Evolutionary conservation across 1,140 invertebrate species (phyloP).

Genomic region (Drosophila kikkawai): DNA sequence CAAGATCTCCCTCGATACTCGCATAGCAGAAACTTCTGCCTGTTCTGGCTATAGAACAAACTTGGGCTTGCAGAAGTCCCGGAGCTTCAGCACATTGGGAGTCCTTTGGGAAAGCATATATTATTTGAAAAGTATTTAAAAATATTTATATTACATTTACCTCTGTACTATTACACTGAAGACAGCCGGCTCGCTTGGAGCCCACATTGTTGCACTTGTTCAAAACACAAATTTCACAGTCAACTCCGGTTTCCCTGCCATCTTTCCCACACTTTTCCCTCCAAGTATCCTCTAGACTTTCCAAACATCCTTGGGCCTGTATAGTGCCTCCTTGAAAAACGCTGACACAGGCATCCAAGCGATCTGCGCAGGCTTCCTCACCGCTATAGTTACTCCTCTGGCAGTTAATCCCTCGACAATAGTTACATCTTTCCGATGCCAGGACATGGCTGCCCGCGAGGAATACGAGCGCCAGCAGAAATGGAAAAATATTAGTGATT

Average conservation of each 20-base stretch:
- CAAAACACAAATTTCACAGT: conserved; percentile 59
- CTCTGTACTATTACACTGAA: conserved; percentile 63
- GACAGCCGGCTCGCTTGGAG: conserved; percentile 41
- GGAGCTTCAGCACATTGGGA: conserved; percentile 41
- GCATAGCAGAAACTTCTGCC: conserved; percentile 66
- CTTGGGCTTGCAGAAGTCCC: conserved; percentile 17
- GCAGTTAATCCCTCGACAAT: conserved; percentile 74
- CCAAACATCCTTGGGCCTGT: conserved; percentile 67
- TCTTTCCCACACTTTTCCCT: conserved; percentile 13
- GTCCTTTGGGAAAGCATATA: conserved; percentile 38
- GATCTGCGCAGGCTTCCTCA: conserved; percentile 54
- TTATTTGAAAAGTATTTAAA: background rate
- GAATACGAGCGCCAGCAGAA: conserved; percentile 12
- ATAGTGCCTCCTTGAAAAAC: conserved; percentile 63
- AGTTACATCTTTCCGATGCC: conserved; percentile 53
- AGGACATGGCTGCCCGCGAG: conserved; percentile 21
- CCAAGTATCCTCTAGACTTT: conserved; percentile 35
- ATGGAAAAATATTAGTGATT: conserved; percentile 17
- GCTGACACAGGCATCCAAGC: conserved; percentile 67
- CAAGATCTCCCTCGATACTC: conserved; percentile 20
- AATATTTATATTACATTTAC: conserved; percentile 14
- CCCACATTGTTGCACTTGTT: conserved; percentile 65
- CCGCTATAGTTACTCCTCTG: conserved; percentile 60
- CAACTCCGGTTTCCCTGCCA: background rate
- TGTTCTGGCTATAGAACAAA: conserved; percentile 59